Conservation (phyloP, 2,888 invertebrate species). For the Autographa pulchrina region DNA sequence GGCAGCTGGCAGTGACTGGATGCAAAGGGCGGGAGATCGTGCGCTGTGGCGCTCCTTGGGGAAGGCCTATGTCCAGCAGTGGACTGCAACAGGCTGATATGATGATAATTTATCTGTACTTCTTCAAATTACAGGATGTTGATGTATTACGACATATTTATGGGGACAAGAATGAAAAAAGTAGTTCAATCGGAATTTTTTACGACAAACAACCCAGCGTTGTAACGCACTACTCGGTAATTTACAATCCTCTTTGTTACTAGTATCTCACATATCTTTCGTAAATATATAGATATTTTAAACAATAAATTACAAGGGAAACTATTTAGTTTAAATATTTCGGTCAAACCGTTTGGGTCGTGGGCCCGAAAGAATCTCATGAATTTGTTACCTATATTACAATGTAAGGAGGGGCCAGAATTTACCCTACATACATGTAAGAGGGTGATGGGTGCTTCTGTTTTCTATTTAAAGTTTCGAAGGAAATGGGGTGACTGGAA, state of each 20-base stretch:
- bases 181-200: too few species aligned
- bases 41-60: too few species aligned
- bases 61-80: too few species aligned
- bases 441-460: slow-evolving; percentile 22
- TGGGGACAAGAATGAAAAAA: too few species aligned
- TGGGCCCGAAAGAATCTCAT: slow-evolving; percentile 49
- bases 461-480: slow-evolving; percentile 22
- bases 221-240: background rate
- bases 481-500: background rate
- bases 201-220: background rate
- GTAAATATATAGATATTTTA: slow-evolving; percentile 31
- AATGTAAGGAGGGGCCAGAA: slow-evolving; percentile 26
- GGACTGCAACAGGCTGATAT: too few species aligned
- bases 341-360: slow-evolving; percentile 37
- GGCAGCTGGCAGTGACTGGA: too few species aligned
- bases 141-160: too few species aligned
- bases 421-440: slow-evolving; percentile 25
- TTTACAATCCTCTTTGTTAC: background rate
- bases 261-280: background rate
- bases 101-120: too few species aligned
- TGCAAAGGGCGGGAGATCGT: too few species aligned
- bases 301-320: slow-evolving; percentile 48
- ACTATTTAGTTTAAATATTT: slow-evolving; percentile 59
- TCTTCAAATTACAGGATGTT: too few species aligned
- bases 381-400: slow-evolving; percentile 50